A percentile compares a stretch with the other conserved stretches of the same genome.
Conservation (phyloP, 2,113 vertebrate genomes). For the Thamnaconus septentrionalis region DNA sequence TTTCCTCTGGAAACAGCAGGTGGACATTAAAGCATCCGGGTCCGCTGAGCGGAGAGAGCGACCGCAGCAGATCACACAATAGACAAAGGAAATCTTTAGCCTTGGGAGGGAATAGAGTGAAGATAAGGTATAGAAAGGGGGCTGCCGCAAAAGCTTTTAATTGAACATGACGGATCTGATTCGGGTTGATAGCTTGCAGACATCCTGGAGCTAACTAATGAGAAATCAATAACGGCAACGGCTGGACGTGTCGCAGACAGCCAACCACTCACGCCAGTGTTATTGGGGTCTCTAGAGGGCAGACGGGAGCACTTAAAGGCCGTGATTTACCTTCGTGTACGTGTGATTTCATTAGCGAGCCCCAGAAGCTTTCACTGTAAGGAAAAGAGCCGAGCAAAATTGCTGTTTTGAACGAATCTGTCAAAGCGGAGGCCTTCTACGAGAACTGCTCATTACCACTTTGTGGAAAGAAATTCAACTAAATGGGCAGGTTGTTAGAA, state of each 20-base stretch:
- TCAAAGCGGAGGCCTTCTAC: background rate
- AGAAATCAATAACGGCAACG: conserved; percentile 65
- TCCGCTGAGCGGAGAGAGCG: background rate
- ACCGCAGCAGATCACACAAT: conserved; percentile 14
- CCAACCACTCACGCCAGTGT: conserved; percentile 22
- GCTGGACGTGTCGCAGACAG: conserved; percentile 19
- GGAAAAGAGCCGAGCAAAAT: background rate
- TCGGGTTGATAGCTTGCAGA: conserved; percentile 35
- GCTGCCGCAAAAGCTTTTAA: conserved; percentile 40
- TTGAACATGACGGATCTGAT: conserved; percentile 57
- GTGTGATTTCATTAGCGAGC: conserved; percentile 9
- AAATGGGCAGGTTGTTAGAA: background rate
- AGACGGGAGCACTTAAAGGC: conserved; percentile 19
- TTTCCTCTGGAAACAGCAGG: conserved; percentile 37
- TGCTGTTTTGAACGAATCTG: background rate
- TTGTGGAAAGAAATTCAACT: no score
- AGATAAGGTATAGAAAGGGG: conserved; percentile 20
- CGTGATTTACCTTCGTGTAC: conserved; percentile 15
- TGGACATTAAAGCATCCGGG: conserved; percentile 24
- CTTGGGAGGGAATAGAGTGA: conserved; percentile 3
- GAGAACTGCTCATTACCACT: no score
- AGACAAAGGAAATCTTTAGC: conserved; percentile 32
- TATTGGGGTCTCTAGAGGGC: conserved; percentile 10
- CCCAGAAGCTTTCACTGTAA: background rate
- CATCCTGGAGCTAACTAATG: conserved; percentile 50